Evolutionary conservation across 2,797 vertebrate species (phyloP).

Genomic region (Chaetodon trifasciatus): DNA sequence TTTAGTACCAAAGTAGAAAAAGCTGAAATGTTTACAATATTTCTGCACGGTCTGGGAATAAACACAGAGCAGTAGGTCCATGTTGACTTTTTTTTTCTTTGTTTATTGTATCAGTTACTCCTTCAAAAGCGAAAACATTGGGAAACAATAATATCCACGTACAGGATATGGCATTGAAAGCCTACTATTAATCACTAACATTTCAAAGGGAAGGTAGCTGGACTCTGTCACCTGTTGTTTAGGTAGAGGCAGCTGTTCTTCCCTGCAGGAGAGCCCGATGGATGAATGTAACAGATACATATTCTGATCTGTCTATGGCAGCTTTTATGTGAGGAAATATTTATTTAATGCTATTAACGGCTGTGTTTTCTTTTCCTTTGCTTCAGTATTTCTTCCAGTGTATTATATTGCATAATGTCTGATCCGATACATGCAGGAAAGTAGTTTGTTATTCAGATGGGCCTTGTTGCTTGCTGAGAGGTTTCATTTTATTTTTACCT

Average conservation of each 20-base stretch:
- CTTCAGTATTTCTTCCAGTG: conserved; percentile 79
- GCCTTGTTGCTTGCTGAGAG: conserved; percentile 79
- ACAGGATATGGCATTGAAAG: conserved; percentile 40
- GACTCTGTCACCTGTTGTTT: conserved; percentile 66
- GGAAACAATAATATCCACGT: conserved; percentile 37
- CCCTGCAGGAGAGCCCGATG: conserved; percentile 77
- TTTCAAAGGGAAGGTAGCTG: conserved; percentile 53
- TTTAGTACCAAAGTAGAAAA: conserved; percentile 82
- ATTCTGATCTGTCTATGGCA: conserved; percentile 84
- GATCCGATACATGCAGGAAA: conserved; percentile 73
- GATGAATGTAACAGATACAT: conserved; percentile 89
- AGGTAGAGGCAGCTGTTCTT: conserved; percentile 70
- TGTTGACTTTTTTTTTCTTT: conserved; percentile 24
- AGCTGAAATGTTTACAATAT: conserved; percentile 84
- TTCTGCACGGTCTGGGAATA: conserved; percentile 68
- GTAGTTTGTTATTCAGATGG: conserved; percentile 72
- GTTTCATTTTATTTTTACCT: conserved; percentile 79
- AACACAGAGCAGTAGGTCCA: conserved; percentile 51
- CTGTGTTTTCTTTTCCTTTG: conserved; percentile 62
- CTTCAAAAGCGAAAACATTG: conserved; percentile 47
- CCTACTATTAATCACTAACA: conserved; percentile 50
- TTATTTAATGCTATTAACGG: conserved; percentile 78
- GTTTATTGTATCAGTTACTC: conserved; percentile 44
- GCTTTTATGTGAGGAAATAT: conserved; percentile 80
- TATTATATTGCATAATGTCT: conserved; percentile 80